Evolutionary conservation across 2,113 vertebrate species (phyloP).

Genomic region (Ptyas mucosa): DNA sequence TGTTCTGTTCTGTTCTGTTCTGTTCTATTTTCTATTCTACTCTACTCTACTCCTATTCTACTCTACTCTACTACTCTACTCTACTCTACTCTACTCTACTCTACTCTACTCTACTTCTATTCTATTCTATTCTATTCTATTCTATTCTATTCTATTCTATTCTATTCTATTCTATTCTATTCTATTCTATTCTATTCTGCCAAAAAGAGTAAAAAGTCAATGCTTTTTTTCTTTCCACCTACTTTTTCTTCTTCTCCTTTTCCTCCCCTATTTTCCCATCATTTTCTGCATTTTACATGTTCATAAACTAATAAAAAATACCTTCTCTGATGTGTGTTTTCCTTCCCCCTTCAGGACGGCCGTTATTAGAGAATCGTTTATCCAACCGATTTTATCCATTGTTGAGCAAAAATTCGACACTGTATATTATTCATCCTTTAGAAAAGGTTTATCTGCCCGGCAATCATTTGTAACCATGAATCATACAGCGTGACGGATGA

Average conservation of each 20-base stretch:
- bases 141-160: neutral
- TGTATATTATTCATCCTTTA: conserved; percentile 14
- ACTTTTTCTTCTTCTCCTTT: too few species aligned
- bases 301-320: neutral
- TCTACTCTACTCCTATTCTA: too few species aligned
- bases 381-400: conserved; percentile 5
- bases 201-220: too few species aligned
- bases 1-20: too few species aligned
- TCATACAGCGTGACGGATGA: neutral
- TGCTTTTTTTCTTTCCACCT: too few species aligned
- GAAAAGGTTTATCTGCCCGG: neutral
- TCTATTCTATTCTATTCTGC: too few species aligned
- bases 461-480: neutral
- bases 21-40: too few species aligned
- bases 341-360: neutral
- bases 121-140: too few species aligned
- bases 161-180: neutral
- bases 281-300: neutral
- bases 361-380: neutral
- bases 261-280: neutral
- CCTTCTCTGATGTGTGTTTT: neutral
- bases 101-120: too few species aligned
- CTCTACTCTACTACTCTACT: too few species aligned
- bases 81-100: too few species aligned
- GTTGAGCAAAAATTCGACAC: conserved; percentile 8